phyloP scores from a whole-genome alignment of 2,888 invertebrate genomes.

The Opisthograptis luteolata region DNA sequence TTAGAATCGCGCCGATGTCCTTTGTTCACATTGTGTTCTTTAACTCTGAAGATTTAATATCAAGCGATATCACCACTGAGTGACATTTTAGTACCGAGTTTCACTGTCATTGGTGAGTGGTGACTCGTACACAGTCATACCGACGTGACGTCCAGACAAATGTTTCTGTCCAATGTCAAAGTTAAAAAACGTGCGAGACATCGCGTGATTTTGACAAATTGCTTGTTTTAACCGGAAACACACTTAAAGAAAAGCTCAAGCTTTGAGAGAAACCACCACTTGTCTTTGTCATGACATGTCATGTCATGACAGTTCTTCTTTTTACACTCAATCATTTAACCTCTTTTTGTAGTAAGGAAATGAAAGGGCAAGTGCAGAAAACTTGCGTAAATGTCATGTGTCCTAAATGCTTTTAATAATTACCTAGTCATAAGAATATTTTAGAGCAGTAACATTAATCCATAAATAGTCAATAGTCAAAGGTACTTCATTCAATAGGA shows the following conservation, averaged over 20 bases:
- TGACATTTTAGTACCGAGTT: too few relatives aligned
- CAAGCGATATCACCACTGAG: too few relatives aligned
- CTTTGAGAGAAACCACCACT: conserved; percentile 21
- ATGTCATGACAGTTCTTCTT: conserved; percentile 12
- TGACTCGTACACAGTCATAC: background rate
- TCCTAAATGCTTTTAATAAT: background rate
- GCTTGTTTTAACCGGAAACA: conserved; percentile 16
- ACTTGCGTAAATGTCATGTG: conserved; percentile 7
- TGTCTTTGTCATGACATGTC: conserved; percentile 17
- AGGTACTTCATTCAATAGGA: too few relatives aligned
- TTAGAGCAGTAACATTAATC: too few relatives aligned
- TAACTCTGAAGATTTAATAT: too few relatives aligned
- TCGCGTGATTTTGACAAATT: conserved; percentile 22
- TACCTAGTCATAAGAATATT: too few relatives aligned
- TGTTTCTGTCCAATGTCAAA: conserved; percentile 18
- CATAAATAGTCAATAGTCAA: background rate
- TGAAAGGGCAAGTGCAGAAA: conserved; percentile 9
- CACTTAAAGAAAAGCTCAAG: conserved; percentile 11
- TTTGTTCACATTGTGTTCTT: too few relatives aligned
- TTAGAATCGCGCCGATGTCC: too few relatives aligned
- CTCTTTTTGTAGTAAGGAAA: conserved; percentile 10
- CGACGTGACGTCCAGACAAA: conserved; percentile 3
- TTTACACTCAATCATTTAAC: conserved; percentile 21
- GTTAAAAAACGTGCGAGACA: conserved; percentile 7
- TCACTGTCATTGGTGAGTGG: too few relatives aligned